Base-by-base conservation (phyloP, 1,140 invertebrate genomes). In the Vanessa atalanta region DNA sequence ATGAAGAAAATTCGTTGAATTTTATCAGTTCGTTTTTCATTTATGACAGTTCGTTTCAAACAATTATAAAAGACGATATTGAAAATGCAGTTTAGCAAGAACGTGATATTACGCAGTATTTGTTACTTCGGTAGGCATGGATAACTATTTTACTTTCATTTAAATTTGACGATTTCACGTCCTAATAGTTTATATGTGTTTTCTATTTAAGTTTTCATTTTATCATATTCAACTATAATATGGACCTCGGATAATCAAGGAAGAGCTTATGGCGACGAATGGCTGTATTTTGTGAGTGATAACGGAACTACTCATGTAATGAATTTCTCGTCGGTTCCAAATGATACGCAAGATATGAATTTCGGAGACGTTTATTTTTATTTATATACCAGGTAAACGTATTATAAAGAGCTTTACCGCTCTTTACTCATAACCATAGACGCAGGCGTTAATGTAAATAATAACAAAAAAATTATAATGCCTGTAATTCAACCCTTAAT, bases 371-470 rank as follows among this genome's bases (percentile, higher is more conserved):
- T 78, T n/a, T 83, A 87, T 77, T 90, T 86, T 75, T 81, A 86
- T 70, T 81, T 92, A 70, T 90, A 89, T 67, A 90, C 90, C 15
- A 86, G 88, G 90, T 90, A 85, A 20, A 55, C 47, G 15, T 43
- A 31, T 55, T 2, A 20, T 16, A 26, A 31, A 47, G 16, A 16
- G 20, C 20, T 20, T 20, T 20, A 20, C 20, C 20, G 20, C 20
- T 20, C 20, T 20, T 20, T 20, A 20, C 20, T 20, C 20, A 20
- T 20, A 20, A 20, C 20, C 20, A 20, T 0, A 20, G 20, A 20
- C 20, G 20, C 20, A 1, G 20, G 20, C 20, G 20, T 20, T 20
- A 1, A 20, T 20, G 20, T 20, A 20, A 1, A n/a, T n/a, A n/a
- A n/a, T n/a, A 20, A 20, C 20, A 20, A 20, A 20, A 20, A 20